These are phyloP conservation scores for Phaethornis superciliosus DNA, from an alignment of 2,113 vertebrate genomes.

Conservation along the genomic window DNA sequence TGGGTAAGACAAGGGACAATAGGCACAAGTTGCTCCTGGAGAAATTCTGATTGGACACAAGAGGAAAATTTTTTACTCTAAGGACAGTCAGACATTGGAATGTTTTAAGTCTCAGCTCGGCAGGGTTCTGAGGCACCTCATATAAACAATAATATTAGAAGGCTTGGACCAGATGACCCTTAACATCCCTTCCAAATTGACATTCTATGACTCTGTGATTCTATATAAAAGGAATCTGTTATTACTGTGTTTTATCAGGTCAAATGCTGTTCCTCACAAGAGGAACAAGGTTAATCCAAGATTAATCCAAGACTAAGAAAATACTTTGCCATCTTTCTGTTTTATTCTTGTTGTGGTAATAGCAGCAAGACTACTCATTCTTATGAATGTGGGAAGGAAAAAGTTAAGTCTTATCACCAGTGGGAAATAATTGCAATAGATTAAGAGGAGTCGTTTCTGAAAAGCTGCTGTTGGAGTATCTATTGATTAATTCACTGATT, in stretches of 20 bases:
- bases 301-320: background rate
- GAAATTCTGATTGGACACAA: too few relatives aligned
- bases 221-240: background rate
- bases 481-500: conserved; percentile 61
- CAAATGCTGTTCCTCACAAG: background rate
- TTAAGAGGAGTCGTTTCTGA: background rate
- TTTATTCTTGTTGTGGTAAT: background rate
- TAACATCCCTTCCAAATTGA: too few relatives aligned
- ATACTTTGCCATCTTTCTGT: background rate
- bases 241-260: background rate
- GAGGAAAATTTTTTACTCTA: too few relatives aligned
- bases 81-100: too few relatives aligned
- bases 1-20: too few relatives aligned
- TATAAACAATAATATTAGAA: too few relatives aligned
- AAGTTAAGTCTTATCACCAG: background rate
- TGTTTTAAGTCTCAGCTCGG: too few relatives aligned
- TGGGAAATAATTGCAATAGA: background rate
- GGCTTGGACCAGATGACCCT: too few relatives aligned
- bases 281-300: background rate
- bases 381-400: background rate
- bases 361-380: background rate
- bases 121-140: too few relatives aligned
- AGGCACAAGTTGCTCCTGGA: too few relatives aligned
- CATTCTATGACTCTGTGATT: too few relatives aligned
- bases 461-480: conserved; percentile 25